These are phyloP conservation scores for Caenorhabditis sulstoni DNA, from an alignment of 2,888 invertebrate genomes.

Conservation along the genomic window DNA sequence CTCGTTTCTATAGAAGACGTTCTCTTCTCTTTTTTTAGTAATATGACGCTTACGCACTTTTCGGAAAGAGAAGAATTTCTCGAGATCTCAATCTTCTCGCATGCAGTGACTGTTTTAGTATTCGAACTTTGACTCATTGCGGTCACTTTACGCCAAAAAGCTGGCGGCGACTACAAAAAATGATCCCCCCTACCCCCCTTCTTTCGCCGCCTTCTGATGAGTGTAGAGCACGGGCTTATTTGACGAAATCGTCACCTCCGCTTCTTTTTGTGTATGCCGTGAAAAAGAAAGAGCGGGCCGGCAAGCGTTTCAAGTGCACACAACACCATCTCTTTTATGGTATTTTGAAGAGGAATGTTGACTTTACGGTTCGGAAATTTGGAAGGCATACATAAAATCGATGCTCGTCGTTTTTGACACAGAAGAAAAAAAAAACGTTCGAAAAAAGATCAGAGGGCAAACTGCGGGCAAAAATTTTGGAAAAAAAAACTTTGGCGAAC, in stretches of 20 bases:
- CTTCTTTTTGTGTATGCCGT: slow-evolving; percentile 16
- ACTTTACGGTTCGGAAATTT: slow-evolving; percentile 35
- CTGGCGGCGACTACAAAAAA: too few relatives aligned
- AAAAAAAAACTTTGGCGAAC: too few relatives aligned
- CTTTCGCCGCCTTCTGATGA: background rate
- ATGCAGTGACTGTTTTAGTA: background rate
- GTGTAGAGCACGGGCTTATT: too few relatives aligned
- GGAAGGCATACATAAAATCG: background rate
- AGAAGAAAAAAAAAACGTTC: too few relatives aligned
- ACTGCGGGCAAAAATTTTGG: too few relatives aligned
- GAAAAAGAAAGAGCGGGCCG: background rate
- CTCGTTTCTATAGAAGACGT: slow-evolving; percentile 19
- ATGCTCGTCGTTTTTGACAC: background rate
- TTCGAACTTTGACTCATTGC: slow-evolving; percentile 32
- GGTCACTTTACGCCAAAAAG: slow-evolving; percentile 14
- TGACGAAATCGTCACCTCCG: too few relatives aligned
- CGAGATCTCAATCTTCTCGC: slow-evolving; percentile 37
- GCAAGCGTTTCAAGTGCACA: slow-evolving; percentile 43
- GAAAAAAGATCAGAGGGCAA: too few relatives aligned
- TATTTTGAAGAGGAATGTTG: slow-evolving; percentile 46
- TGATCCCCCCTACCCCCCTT: too few relatives aligned
- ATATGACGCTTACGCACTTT: slow-evolving; percentile 33
- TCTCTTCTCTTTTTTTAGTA: background rate
- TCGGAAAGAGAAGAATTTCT: slow-evolving; percentile 5
- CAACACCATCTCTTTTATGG: slow-evolving; percentile 49